phyloP scores from a whole-genome alignment of 2,888 invertebrate species.

The Amblyjoppa fuscipennis region DNA sequence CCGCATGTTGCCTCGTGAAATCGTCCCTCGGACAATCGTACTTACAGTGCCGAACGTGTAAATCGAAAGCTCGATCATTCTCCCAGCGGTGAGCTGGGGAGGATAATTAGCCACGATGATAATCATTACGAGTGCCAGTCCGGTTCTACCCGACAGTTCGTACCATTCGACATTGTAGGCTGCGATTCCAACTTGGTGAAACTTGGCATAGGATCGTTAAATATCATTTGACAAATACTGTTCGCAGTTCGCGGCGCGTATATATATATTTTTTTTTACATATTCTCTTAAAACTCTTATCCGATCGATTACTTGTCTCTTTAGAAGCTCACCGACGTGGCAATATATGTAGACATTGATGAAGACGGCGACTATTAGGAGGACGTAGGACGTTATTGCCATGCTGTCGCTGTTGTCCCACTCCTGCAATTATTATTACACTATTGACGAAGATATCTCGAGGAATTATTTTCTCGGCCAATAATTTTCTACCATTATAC shows the following conservation, averaged over 20 bases:
- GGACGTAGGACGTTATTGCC: constrained; percentile 53
- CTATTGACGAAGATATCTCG: neutral
- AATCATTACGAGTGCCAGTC: constrained; percentile 52
- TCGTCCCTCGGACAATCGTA: neutral
- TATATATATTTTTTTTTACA: too few relatives aligned
- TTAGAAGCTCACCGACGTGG: constrained; percentile 75
- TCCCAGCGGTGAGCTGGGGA: constrained; percentile 63
- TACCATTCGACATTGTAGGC: constrained; percentile 72
- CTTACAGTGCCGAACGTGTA: constrained; percentile 72
- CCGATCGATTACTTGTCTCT: constrained; percentile 73
- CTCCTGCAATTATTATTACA: constrained; percentile 40
- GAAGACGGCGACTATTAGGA: constrained; percentile 47
- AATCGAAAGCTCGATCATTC: constrained; percentile 70
- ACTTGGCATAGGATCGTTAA: constrained; percentile 56
- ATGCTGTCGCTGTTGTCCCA: constrained; percentile 52
- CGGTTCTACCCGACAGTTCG: constrained; percentile 57
- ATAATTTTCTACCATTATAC: constrained; percentile 74
- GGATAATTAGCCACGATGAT: constrained; percentile 60
- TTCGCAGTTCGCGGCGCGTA: too few relatives aligned
- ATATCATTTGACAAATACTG: too few relatives aligned
- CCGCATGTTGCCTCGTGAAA: neutral
- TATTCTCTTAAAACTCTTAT: neutral
- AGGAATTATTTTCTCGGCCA: neutral
- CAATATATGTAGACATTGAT: constrained; percentile 65
- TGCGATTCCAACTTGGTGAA: constrained; percentile 69